Evolutionary conservation across 2,888 invertebrate genomes (phyloP), one percentile per base, ranked within the genome.

Genomic region (Argyra leucocephala): DNA sequence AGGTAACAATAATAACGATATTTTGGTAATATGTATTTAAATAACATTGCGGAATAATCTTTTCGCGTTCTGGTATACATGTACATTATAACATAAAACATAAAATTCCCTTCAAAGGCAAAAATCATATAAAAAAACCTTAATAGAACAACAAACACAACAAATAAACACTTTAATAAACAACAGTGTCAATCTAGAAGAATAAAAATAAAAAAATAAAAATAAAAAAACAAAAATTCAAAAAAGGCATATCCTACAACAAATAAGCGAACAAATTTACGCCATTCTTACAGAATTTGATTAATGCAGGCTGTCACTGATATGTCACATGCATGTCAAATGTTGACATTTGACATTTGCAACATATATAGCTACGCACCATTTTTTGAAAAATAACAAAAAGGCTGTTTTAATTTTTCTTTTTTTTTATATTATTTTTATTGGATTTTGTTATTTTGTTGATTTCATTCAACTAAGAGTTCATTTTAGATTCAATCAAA

Each of bases 221-320:
- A 61, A 22, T 18, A 61, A 18, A 24, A 23, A 31, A 21, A 61
- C 18, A 21, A 24, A n/a, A 26, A 26, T 61, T 24, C 24, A 61
- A 26, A 61, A 61, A 61, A 26, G 26, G 61, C 61, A 31, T 61
- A 26, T 31, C 18, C 48, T 18, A 48, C 48, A 2, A 71, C 67
- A 70, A 70, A 69, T 18, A 69, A 68, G 67, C 69, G 69, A 69
- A 70, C 70, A 72, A 72, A 72, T 71, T 70, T 69, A 70, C 69
- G 69, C 70, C 69, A 72, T 72, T 72, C 69, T 70, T 68, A 66
- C 76, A 74, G 77, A 77, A 76, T 78, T 79, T 79, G 80, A 80
- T 80, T 80, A 79, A 80, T 79, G 80, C 79, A 78, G 76, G 76
- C 79, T 79, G 79, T 79, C 79, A 79, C 78, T 79, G 78, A 79